These are phyloP conservation scores for Siniperca undulata DNA, from an alignment of 2,797 vertebrate species.

Conservation along the genomic window DNA sequence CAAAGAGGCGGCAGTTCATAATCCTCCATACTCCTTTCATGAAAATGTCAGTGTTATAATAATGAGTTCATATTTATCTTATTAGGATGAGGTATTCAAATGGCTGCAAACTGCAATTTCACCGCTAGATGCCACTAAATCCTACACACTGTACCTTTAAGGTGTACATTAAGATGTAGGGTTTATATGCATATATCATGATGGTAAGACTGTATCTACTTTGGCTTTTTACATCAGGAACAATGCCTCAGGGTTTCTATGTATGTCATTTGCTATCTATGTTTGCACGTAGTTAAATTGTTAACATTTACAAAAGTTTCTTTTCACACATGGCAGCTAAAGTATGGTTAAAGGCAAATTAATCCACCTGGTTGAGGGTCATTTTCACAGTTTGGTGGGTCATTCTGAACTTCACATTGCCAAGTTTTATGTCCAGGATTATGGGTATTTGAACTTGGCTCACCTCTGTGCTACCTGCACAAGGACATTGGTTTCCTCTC, in stretches of 20 bases:
- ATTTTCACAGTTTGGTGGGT: not conserved
- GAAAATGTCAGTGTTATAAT: not conserved
- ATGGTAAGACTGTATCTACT: not conserved
- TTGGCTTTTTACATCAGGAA: not conserved
- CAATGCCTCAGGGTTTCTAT: not conserved
- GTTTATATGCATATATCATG: not conserved
- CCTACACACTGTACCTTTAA: not conserved
- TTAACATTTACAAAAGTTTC: not conserved
- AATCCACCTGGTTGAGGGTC: not conserved
- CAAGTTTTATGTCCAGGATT: not conserved
- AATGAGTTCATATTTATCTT: not conserved
- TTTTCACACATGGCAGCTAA: not conserved
- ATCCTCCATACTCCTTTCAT: not conserved
- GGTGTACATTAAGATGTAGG: not conserved
- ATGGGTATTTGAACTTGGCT: not conserved
- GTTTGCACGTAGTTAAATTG: not conserved
- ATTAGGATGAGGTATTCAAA: not conserved
- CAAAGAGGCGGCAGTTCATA: not conserved
- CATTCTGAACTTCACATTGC: not conserved
- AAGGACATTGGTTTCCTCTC: not conserved
- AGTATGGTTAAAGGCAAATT: not conserved
- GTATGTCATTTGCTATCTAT: not conserved
- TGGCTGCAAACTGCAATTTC: too few species aligned
- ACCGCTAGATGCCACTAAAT: too few species aligned
- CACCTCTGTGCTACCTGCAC: not conserved